Conservation (phyloP, 2,888 invertebrate genomes). For the Lasioglossum vierecki region DNA sequence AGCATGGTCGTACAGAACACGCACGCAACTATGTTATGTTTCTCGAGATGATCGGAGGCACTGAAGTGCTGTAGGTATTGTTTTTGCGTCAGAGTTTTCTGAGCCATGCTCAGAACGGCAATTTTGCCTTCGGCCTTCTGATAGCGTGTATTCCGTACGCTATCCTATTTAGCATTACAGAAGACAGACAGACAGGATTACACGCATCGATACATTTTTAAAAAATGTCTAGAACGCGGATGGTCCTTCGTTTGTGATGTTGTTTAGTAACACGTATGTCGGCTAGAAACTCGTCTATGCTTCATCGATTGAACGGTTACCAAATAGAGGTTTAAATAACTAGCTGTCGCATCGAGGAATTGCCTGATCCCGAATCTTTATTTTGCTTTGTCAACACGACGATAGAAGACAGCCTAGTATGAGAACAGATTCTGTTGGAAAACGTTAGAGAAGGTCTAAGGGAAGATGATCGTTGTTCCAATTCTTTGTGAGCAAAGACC, state of each 20-base stretch:
- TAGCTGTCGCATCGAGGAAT: slow-evolving; percentile 35
- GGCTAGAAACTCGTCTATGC: slow-evolving; percentile 21
- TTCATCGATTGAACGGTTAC: slow-evolving; percentile 18
- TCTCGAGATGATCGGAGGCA: not conserved
- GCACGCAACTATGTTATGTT: not conserved
- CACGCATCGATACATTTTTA: not conserved
- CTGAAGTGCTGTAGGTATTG: not conserved
- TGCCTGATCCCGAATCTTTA: slow-evolving; percentile 14
- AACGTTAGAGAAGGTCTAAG: slow-evolving; percentile 25
- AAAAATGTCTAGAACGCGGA: not conserved
- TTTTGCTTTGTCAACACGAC: slow-evolving; percentile 23
- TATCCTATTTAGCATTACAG: not conserved
- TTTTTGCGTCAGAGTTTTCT: not conserved
- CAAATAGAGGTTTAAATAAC: slow-evolving; percentile 53
- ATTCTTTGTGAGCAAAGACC: slow-evolving; percentile 24
- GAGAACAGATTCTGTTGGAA: slow-evolving; percentile 25
- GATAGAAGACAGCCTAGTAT: slow-evolving; percentile 32
- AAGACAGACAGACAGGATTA: not conserved
- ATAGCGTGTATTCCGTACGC: slow-evolving; percentile 5
- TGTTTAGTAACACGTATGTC: slow-evolving; percentile 25
- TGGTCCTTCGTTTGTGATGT: slow-evolving; percentile 39
- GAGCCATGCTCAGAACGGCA: not conserved
- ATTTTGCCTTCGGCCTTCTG: slow-evolving; percentile 5
- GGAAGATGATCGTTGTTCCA: slow-evolving; percentile 33
- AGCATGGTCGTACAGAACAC: not conserved